Evolutionary conservation across 1,140 invertebrate species (phyloP), one percentile per base, ranked within the genome.

Genomic region (Stegodyphus mimosarum): DNA sequence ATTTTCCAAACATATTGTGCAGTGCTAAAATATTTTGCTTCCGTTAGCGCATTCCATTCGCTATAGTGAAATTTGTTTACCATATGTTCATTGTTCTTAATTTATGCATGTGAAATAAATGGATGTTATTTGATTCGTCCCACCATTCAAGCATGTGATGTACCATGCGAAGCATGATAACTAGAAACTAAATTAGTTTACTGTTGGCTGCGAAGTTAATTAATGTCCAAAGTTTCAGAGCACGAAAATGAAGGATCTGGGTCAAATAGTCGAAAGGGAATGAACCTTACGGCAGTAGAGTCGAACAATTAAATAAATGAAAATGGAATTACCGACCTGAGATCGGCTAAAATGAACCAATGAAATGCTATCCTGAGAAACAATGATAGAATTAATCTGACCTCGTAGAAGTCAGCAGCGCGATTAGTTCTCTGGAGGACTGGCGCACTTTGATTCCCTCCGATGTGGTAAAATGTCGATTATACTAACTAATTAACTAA

Each of bases 341-440:
- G 74, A 66, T 77, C 66, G 74, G 50, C 55, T n/a, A 66, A 77
- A 77, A 77, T 77, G 63, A 77, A 77, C 74, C 74, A 77, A 77
- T 77, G 60, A 66, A 77, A 50, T 49, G 15, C 10, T 77, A 63
- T 77, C 60, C 18, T 66, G n/a, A n/a, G 48, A 77, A 66, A 60
- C 74, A 55, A 73, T 64, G 74, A 33, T 66, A 17, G 60, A 66
- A 60, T 77, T 77, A 66, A 77, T 77, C 66, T 77, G 60, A n/a
- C 11, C 66, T 77, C 15, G 60, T 49, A 10, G 10, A 66, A 66
- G 50, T 48, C 63, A 51, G 60, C 33, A 52, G 17, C 15, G 60
- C 51, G 74, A 74, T 60, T 74, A 60, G 33, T 15, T 49, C 74
- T 11, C 17, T 5, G 11, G 55, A 66, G 60, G 33, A n/a, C 5